These are phyloP conservation scores for Cosmia trapezina DNA, from an alignment of 2,888 invertebrate genomes.

Conservation along the genomic window DNA sequence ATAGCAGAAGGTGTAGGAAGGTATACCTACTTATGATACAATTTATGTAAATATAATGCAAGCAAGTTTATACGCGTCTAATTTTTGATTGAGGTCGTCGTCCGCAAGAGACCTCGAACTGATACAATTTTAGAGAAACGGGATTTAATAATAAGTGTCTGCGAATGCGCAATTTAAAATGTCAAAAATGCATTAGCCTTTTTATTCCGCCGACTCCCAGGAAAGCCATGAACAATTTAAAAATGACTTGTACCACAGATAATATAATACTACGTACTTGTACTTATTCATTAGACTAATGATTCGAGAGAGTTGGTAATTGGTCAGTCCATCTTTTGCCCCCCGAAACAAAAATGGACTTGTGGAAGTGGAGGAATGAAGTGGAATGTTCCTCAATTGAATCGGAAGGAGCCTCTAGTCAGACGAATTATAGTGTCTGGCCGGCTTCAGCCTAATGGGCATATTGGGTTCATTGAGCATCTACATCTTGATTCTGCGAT, in stretches of 20 bases:
- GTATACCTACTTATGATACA: not conserved
- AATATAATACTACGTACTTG: too few species aligned
- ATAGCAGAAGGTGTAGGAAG: constrained; percentile 1
- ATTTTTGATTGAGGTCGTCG: constrained; percentile 41
- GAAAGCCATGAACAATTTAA: not conserved
- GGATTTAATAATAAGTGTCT: constrained; percentile 13
- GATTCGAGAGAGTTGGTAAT: not conserved
- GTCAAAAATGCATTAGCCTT: not conserved
- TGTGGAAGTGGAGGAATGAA: not conserved
- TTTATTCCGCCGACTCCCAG: not conserved
- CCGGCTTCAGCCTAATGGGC: not conserved
- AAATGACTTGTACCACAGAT: too few species aligned
- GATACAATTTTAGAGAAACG: constrained; percentile 17
- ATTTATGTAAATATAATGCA: constrained; percentile 44
- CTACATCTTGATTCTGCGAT: constrained; percentile 7
- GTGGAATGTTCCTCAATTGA: not conserved
- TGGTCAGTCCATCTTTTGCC: not conserved
- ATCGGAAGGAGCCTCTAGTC: not conserved
- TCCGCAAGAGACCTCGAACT: constrained; percentile 34
- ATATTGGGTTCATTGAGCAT: too few species aligned
- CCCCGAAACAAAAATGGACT: not conserved
- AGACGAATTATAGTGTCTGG: not conserved
- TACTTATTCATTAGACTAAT: not conserved
- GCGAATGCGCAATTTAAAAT: constrained; percentile 2
- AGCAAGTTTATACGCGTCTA: constrained; percentile 22